Conservation (phyloP, 2,113 vertebrate species). For the Procapra przewalskii region DNA sequence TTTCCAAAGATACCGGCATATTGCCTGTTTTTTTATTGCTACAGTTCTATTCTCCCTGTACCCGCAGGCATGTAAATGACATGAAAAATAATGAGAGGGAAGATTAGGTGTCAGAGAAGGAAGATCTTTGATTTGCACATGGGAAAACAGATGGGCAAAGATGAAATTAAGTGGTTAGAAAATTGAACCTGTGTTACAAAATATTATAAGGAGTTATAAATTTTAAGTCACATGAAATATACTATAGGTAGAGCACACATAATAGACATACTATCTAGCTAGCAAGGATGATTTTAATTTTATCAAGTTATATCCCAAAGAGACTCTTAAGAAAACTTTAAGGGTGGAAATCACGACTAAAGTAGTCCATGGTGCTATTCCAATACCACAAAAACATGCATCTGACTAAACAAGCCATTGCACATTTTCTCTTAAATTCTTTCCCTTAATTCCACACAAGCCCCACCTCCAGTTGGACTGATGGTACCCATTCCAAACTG, state of each 20-base stretch:
- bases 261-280: neutral
- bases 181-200: neutral
- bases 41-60: neutral
- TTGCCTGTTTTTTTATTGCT: neutral
- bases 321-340: neutral
- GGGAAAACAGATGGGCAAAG: neutral
- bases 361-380: neutral
- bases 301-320: neutral
- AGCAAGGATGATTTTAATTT: neutral
- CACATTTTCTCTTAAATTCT: neutral
- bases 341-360: neutral
- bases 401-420: neutral
- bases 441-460: neutral
- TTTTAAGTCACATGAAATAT: neutral
- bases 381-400: neutral
- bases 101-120: neutral
- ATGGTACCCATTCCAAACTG: neutral
- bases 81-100: neutral
- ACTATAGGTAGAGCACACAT: neutral
- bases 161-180: neutral
- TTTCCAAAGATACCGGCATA: neutral
- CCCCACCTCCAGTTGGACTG: neutral
- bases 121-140: neutral
- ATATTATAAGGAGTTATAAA: neutral
- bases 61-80: neutral